Evolutionary conservation across 2,888 invertebrate genomes (phyloP), one percentile per base, ranked within the genome.

Genomic region (Heteromurus nitidus): DNA sequence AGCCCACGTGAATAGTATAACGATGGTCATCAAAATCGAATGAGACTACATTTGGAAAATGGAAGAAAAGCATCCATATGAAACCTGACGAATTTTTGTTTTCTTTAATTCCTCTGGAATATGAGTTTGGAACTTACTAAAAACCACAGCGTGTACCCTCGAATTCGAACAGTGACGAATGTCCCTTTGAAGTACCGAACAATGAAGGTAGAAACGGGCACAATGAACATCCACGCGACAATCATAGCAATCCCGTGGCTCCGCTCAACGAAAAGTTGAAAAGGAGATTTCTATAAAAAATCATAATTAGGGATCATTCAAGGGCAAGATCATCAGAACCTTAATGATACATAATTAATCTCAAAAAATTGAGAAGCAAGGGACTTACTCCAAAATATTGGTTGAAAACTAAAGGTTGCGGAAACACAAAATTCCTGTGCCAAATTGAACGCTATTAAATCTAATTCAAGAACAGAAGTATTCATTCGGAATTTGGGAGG

Each of bases 141-240:
- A 44, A 64, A 84, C 84, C 84, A 84, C n/a, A 82, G 18, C 22
- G 74, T 82, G 36, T 67, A 81, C 2, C n/a, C n/a, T n/a, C n/a
- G n/a, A n/a, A n/a, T n/a, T n/a, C n/a, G n/a, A n/a, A n/a, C n/a
- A n/a, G n/a, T n/a, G n/a, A n/a, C n/a, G 55, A 58, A 83, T 0
- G 83, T 85, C 31, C 80, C 83, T 60, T 85, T 85, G 53, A 77
- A 79, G 22, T 85, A 85, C 0, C 85, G 62, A 0, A 82, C n/a
- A 13, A 74, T 28, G 55, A 83, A 85, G 1, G 58, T 69, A 2
- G 72, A 72, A 0, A 74, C 11, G 5, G 85, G 85, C 26, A 67
- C 58, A 1, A 79, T 1, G 13, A 82, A 50, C 11, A 67, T 20
- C 85, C 85, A 85, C 1, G 31, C 30, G 3, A 76, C 7, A 0